These are phyloP conservation scores for Mionectes macconnelli DNA, from an alignment of 2,113 vertebrate genomes.

Conservation along the genomic window DNA sequence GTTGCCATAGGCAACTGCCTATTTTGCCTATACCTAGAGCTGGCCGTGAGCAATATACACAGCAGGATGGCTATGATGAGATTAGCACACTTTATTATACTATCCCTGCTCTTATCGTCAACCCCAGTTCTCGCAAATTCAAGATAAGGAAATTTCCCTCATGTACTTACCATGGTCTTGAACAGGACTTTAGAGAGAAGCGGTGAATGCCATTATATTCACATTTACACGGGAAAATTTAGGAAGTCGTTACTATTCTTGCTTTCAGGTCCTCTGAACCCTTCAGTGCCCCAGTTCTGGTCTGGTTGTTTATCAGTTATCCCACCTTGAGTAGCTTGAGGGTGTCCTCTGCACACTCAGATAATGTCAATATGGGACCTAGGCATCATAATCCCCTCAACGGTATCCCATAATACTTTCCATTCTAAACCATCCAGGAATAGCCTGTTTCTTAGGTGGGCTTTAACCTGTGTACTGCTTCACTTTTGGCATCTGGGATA, in stretches of 20 bases:
- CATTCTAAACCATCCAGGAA: background rate
- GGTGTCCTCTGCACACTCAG: background rate
- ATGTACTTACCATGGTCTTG: constrained; percentile 18
- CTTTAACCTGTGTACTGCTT: background rate
- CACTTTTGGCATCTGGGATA: background rate
- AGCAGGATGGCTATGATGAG: constrained; percentile 45
- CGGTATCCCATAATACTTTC: background rate
- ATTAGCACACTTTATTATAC: constrained; percentile 56
- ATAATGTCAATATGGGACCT: background rate
- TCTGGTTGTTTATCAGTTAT: constrained; percentile 43
- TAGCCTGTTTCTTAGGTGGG: background rate
- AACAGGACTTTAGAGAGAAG: constrained; percentile 24
- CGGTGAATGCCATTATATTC: background rate
- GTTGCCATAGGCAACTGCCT: constrained; percentile 62
- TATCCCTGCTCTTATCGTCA: constrained; percentile 54
- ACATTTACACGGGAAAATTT: constrained; percentile 44
- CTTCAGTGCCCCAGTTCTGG: background rate
- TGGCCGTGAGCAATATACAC: background rate
- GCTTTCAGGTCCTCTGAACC: constrained; percentile 24
- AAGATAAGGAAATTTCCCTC: constrained; percentile 58
- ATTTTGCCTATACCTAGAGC: constrained; percentile 63
- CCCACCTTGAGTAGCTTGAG: constrained; percentile 43
- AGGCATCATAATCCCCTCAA: background rate
- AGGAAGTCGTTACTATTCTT: background rate
- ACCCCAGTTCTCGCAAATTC: constrained; percentile 29